A percentile compares a stretch with the other conserved stretches of the same genome.
These are phyloP conservation scores for Brenthis ino DNA, from an alignment of 2,888 invertebrate species.

Conservation along the genomic window DNA sequence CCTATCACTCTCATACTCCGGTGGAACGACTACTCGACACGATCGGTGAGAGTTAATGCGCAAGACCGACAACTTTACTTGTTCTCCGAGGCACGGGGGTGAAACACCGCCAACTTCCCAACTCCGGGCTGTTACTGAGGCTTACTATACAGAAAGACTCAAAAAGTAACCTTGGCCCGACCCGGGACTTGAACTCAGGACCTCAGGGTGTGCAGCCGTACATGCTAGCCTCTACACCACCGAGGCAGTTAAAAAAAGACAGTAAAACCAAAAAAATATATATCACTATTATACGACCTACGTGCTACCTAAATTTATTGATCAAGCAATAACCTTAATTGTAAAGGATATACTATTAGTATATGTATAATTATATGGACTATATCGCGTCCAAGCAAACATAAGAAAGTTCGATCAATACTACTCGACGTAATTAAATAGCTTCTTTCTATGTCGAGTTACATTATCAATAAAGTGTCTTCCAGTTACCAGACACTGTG, in stretches of 20 bases:
- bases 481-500: conserved; percentile 56
- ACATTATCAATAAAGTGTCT: conserved; percentile 37
- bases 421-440: conserved; percentile 34
- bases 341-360: background rate
- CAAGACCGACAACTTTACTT: no score
- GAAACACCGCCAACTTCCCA: no score
- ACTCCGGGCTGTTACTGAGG: no score
- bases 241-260: background rate
- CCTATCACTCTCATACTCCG: no score
- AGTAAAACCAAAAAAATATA: background rate
- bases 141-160: no score
- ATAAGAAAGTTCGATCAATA: conserved; percentile 29
- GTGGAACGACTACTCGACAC: no score
- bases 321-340: conserved; percentile 4
- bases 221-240: no score
- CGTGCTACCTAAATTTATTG: conserved; percentile 17
- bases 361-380: conserved; percentile 6
- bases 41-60: no score
- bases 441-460: conserved; percentile 30
- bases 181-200: no score
- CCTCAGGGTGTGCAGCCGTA: no score
- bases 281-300: background rate
- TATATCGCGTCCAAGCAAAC: conserved; percentile 14
- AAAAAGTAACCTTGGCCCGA: no score
- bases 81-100: no score